phyloP scores from a whole-genome alignment of 1,140 invertebrate species.

The Asobara japonica region DNA sequence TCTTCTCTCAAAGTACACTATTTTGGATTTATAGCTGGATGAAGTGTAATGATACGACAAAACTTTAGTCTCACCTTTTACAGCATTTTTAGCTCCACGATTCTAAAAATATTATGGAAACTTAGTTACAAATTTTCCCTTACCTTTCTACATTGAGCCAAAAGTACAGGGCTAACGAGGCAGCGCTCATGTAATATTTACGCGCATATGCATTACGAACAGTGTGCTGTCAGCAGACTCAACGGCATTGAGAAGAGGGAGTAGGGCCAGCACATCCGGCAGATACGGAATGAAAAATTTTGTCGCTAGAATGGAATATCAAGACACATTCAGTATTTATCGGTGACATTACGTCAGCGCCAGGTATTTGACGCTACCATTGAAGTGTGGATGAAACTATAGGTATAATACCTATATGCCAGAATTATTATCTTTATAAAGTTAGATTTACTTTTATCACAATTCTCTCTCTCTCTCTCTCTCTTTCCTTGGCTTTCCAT shows the following conservation, averaged over 20 bases:
- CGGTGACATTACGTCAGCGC: not conserved
- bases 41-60: not conserved
- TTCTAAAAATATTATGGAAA: not conserved
- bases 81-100: not conserved
- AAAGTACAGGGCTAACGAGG: not conserved
- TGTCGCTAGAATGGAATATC: not conserved
- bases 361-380: not conserved
- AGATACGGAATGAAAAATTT: not conserved
- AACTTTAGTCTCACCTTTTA: not conserved
- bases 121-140: not conserved
- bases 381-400: not conserved
- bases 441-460: not conserved
- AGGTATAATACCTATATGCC: too few species aligned
- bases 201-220: slow-evolving; percentile 5
- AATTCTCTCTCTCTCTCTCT: not conserved
- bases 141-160: not conserved
- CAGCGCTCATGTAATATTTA: slow-evolving; percentile 1
- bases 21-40: not conserved
- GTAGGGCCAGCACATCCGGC: not conserved
- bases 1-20: not conserved
- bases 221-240: not conserved
- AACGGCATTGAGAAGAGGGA: not conserved
- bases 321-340: slow-evolving; percentile 4
- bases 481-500: too few species aligned
- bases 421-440: too few species aligned